phyloP scores from a whole-genome alignment of 2,888 invertebrate genomes.

The Agelastica alni region DNA sequence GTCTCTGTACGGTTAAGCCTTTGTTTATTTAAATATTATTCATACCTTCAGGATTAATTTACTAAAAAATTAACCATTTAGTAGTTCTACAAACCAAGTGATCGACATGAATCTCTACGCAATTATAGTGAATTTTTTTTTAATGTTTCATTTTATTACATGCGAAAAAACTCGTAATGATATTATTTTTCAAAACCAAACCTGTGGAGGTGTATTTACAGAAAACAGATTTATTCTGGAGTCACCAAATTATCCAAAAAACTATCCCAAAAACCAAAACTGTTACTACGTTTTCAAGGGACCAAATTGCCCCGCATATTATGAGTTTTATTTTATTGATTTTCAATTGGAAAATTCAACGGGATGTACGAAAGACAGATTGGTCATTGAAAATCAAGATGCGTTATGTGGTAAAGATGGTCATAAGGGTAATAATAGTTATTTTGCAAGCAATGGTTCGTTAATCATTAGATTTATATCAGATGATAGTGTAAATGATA shows the following conservation, averaged over 20 bases:
- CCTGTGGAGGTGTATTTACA: slow-evolving; percentile 55
- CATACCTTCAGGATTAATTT: slow-evolving; percentile 15
- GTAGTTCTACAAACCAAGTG: slow-evolving; percentile 1
- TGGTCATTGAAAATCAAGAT: slow-evolving; percentile 58
- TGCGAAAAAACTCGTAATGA: no score
- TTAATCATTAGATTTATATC: slow-evolving; percentile 58
- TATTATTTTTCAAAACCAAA: no score
- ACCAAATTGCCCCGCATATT: slow-evolving; percentile 58
- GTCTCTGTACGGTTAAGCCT: slow-evolving; percentile 33
- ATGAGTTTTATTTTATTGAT: slow-evolving; percentile 62
- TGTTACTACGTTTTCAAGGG: slow-evolving; percentile 61
- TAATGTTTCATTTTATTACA: background rate
- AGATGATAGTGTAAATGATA: slow-evolving; percentile 46
- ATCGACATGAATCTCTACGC: background rate
- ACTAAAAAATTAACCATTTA: background rate
- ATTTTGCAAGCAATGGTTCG: slow-evolving; percentile 57
- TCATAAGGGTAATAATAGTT: slow-evolving; percentile 48
- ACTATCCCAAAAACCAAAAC: slow-evolving; percentile 54
- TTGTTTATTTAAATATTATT: slow-evolving; percentile 31
- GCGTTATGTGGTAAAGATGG: slow-evolving; percentile 61
- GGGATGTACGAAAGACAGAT: slow-evolving; percentile 59
- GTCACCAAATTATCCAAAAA: slow-evolving; percentile 61
- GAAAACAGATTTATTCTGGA: slow-evolving; percentile 58
- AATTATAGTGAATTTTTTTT: background rate
- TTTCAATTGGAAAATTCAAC: slow-evolving; percentile 59